Evolutionary conservation across 1,140 invertebrate genomes (phyloP).

Genomic region (Panulirus ornatus): DNA sequence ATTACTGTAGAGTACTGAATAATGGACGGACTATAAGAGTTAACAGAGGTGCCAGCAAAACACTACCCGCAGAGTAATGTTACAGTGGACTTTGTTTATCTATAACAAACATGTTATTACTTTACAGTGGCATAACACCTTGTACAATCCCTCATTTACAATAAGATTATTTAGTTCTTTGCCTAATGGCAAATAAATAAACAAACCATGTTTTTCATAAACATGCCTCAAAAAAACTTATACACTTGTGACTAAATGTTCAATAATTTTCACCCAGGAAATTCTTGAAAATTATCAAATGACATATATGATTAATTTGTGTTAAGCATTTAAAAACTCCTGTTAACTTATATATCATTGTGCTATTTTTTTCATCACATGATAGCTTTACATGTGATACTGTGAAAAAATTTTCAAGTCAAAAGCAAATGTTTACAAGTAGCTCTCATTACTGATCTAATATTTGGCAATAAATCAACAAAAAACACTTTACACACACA

Average conservation of each 20-base stretch:
- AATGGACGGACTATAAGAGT: slow-evolving; percentile 5
- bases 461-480: slow-evolving; percentile 20
- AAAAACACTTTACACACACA: slow-evolving; percentile 29
- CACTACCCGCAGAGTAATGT: neutral
- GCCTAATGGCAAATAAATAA: neutral
- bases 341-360: neutral
- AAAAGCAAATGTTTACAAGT: slow-evolving; percentile 30
- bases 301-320: too few species aligned
- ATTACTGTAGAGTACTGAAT: slow-evolving; percentile 2
- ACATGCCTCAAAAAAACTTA: neutral
- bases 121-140: neutral
- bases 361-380: neutral
- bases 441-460: slow-evolving; percentile 39
- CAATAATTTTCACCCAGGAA: neutral
- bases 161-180: neutral
- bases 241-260: neutral
- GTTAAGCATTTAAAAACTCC: too few species aligned
- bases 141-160: neutral
- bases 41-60: slow-evolving; percentile 24
- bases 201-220: neutral
- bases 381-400: neutral
- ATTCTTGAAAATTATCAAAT: too few species aligned
- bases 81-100: neutral
- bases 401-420: neutral
- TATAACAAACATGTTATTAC: neutral